Evolutionary conservation across 2,797 vertebrate species (phyloP).

Genomic region (Spinus pinus): DNA sequence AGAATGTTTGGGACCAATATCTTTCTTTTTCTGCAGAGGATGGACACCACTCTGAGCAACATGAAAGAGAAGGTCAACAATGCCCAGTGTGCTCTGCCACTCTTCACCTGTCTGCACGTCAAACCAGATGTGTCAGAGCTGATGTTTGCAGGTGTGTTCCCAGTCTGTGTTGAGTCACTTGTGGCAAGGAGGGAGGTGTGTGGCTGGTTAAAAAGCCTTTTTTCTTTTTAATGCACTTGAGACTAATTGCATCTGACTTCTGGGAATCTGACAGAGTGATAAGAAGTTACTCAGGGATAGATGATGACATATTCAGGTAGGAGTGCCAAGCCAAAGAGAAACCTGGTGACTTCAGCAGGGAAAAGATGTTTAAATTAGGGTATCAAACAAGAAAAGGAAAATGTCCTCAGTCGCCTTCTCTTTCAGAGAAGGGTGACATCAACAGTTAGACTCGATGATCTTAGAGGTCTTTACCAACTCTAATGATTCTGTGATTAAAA

Average conservation of each 20-base stretch:
- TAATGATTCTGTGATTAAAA: background rate
- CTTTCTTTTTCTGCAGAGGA: constrained; percentile 81
- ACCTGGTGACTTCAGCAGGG: background rate
- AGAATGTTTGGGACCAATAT: background rate
- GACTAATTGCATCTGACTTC: background rate
- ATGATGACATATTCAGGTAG: background rate
- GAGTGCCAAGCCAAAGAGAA: background rate
- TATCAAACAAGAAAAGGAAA: background rate
- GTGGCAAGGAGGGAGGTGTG: background rate
- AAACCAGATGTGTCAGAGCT: constrained; percentile 98
- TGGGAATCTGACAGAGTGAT: background rate
- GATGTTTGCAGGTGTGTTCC: constrained; percentile 92
- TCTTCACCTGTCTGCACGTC: constrained; percentile 97
- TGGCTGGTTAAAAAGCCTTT: rapidly evolving
- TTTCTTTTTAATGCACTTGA: background rate
- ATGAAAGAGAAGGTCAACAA: constrained; percentile 87
- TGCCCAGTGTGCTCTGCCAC: constrained; percentile 88
- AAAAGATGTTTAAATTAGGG: background rate
- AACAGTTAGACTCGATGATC: background rate
- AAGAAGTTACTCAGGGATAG: background rate
- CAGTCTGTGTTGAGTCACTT: background rate
- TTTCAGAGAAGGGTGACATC: background rate
- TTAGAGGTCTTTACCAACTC: background rate
- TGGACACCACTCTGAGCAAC: constrained; percentile 87
- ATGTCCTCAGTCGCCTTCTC: background rate